Percentiles rank a stretch among this genome's conserved stretches.
These are phyloP conservation scores for Maniola hyperantus DNA, from an alignment of 2,888 invertebrate species.

Conservation along the genomic window DNA sequence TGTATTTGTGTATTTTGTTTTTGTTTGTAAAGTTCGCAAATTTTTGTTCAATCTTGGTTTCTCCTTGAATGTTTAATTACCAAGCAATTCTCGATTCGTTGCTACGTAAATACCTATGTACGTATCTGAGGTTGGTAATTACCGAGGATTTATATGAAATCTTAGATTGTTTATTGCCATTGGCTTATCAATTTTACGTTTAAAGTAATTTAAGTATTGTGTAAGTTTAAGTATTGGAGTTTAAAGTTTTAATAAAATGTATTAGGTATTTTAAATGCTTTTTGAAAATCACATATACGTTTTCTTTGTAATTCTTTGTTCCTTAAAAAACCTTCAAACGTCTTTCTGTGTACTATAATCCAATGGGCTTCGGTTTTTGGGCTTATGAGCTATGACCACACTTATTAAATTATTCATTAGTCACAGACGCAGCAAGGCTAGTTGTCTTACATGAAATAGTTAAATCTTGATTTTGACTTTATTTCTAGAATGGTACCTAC, in stretches of 20 bases:
- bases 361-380: neutral
- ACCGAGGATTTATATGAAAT: constrained; percentile 26
- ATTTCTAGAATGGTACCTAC: constrained; percentile 3
- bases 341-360: neutral
- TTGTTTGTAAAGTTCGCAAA: constrained; percentile 39
- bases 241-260: too few relatives aligned
- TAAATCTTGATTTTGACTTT: neutral
- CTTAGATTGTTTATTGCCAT: constrained; percentile 11
- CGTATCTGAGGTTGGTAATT: neutral
- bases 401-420: too few relatives aligned
- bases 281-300: too few relatives aligned
- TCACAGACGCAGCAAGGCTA: neutral
- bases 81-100: constrained; percentile 27
- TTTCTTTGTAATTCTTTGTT: too few relatives aligned
- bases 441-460: too few relatives aligned
- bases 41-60: constrained; percentile 14
- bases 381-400: neutral
- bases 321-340: neutral
- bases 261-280: too few relatives aligned
- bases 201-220: neutral
- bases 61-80: constrained; percentile 24
- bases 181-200: neutral
- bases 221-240: too few relatives aligned
- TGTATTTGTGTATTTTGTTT: constrained; percentile 47
- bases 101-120: neutral